Evolutionary conservation across 2,113 vertebrate genomes (phyloP), one percentile per base, ranked within the genome.

Genomic region (Brachirus orientalis): DNA sequence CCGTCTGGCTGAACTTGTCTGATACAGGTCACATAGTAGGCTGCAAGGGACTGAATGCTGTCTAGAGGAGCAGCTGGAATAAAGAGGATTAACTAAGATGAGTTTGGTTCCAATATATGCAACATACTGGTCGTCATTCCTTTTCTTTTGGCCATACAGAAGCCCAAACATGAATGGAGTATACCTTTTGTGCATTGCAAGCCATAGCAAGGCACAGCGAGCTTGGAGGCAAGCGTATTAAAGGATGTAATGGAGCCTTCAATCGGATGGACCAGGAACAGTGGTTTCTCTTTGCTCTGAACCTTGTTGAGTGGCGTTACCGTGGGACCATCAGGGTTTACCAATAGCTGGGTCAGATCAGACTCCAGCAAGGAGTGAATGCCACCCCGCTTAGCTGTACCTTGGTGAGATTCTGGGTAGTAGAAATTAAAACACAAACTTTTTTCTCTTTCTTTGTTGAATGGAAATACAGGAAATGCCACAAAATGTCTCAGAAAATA

Each of bases 131-230:
- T 28, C 6, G 28, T 28, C 28, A 2, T 28, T 38, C 10, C 37
- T 7, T 38, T 38, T 38, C 37, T 38, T 38, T 33, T 44, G 22
- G 40, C 6, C 3, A 13, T 22, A 0, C 10, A 47, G 55, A n/a
- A n/a, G 12, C 4, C 8, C n/a, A n/a, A n/a, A n/a, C 38, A 12
- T 43, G 14, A 43, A 43, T 4, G 11, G 9, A 13, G 2, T 22
- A 16, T 93, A 99, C 98, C 98, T 94, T 90, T 92, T 3, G 96
- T 99, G 86, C 96, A 99, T 90, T 99, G 97, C 19, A 99, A 85
- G 36, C 97, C 98, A 0, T 96, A 98, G 88, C 96, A 97, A 8
- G 96, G 96, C 53, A 98, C 37, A 1, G 89, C 94, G 28, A 99
- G 95, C 79, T 87, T 94, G 88, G 93, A 84, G 0, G 96, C 91